Percentiles rank a stretch among this genome's conserved stretches.
Evolutionary conservation across 2,888 invertebrate genomes (phyloP).

Genomic region (Drosophila prostipennis): DNA sequence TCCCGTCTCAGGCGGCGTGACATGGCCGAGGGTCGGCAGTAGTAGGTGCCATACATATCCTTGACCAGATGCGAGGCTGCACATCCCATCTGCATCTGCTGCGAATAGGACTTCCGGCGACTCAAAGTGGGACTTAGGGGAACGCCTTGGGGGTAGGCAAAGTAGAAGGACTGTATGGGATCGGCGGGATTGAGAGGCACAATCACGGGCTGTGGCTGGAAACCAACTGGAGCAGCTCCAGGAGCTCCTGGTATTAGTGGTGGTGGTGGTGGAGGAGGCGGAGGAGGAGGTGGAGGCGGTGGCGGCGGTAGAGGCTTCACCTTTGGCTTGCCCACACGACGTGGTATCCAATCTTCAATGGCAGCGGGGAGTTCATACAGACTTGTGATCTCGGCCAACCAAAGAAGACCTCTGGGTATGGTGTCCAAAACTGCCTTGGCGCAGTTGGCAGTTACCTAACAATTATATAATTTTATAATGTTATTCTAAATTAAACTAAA

Average conservation of each 20-base stretch:
- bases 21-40: slow-evolving; percentile 48
- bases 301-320: slow-evolving; percentile 26
- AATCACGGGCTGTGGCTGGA: slow-evolving; percentile 45
- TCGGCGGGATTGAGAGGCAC: slow-evolving; percentile 63
- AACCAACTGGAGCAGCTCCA: slow-evolving; percentile 6
- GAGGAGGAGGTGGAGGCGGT: slow-evolving; percentile 44
- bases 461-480: no score
- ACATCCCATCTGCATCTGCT: slow-evolving; percentile 50
- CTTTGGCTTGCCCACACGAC: slow-evolving; percentile 52
- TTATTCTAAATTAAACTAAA: no score
- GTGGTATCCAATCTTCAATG: slow-evolving; percentile 54
- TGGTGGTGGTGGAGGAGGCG: slow-evolving; percentile 42
- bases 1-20: slow-evolving; percentile 53
- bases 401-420: slow-evolving; percentile 73
- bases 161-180: slow-evolving; percentile 70
- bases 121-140: slow-evolving; percentile 35
- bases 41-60: slow-evolving; percentile 64
- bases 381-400: slow-evolving; percentile 70
- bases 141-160: slow-evolving; percentile 52
- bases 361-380: slow-evolving; percentile 76
- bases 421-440: slow-evolving; percentile 73
- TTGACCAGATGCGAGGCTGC: slow-evolving; percentile 60
- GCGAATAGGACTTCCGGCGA: slow-evolving; percentile 49
- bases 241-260: slow-evolving; percentile 5
- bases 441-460: neutral